Evolutionary conservation across 2,888 invertebrate genomes (phyloP), one percentile per base, ranked within the genome.

Genomic region (Zeuzera pyrina): DNA sequence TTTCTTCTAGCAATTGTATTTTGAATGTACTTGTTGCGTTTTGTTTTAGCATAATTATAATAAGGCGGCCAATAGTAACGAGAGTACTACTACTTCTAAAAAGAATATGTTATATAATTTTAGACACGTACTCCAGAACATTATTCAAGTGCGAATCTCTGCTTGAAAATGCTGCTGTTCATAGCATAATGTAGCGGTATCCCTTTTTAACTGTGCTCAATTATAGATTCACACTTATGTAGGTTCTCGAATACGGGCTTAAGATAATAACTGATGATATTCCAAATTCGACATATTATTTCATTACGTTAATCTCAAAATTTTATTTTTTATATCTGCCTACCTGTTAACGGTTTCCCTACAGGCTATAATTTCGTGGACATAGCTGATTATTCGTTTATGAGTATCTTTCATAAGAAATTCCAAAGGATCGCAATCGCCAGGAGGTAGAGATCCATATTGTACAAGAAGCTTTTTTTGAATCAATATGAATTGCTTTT

Each of bases 371-470:
- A 89, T 73, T 35, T 74, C 59, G 29, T 85, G 65, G 1, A 85
- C 79, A 3, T 72, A 64, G 25, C 64, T 62, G 22, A 79, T 63
- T n/a, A 89, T 73, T 54, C 90, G 88, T 38, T 83, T 62, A 52
- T 90, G 88, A 1, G 92, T 91, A 38, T 91, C 90, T 36, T 88
- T 87, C 53, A 93, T 81, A 3, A 94, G 71, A 29, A 87, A 87
- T 59, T 92, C 91, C 30, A 95, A 68, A 34, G 89, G 88, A 26
- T 87, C 86, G 38, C 94, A 83, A 24, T 92, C 88, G 1, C 89
- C 86, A 0, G 92, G 91, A 31, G 91, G 93, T 55, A 91, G 87
- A 35, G 94, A 92, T 44, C 92, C 91, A 55, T 91, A 91, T 56
- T 91, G 89, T 2, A 91, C 88, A 38, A 95, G 76, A 21, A 95